Evolutionary conservation across 2,888 invertebrate species (phyloP).

Genomic region (Augochlorella aurata): DNA sequence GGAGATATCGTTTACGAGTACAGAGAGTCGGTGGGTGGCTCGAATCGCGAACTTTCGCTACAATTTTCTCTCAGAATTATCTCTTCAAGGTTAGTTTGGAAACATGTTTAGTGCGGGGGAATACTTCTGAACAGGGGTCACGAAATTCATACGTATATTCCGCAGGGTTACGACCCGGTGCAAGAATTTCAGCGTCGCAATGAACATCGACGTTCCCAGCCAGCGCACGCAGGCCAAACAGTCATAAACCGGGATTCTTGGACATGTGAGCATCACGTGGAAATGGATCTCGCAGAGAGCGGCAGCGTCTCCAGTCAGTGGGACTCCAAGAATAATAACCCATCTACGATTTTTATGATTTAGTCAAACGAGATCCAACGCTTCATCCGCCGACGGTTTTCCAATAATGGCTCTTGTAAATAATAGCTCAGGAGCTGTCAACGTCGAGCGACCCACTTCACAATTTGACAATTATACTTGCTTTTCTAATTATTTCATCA

Average conservation of each 20-base stretch:
- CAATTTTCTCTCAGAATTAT: background rate
- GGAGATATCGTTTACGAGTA: background rate
- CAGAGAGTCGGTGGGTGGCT: background rate
- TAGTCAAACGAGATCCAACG: no score
- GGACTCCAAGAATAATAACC: no score
- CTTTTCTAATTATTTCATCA: no score
- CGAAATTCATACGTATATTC: background rate
- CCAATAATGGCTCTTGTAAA: no score
- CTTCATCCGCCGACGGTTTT: no score
- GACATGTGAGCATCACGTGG: background rate
- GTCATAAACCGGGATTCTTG: background rate
- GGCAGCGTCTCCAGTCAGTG: no score
- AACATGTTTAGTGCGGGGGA: background rate
- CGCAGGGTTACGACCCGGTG: background rate
- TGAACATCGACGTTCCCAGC: background rate
- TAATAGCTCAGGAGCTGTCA: no score
- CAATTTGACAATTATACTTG: no score
- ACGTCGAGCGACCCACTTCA: no score
- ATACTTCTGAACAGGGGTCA: background rate
- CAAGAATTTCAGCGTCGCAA: background rate
- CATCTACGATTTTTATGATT: no score
- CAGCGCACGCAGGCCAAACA: background rate
- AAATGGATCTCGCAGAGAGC: background rate
- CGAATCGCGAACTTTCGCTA: background rate
- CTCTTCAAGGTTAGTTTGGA: background rate